Evolutionary conservation across 1,140 invertebrate genomes (phyloP), one percentile per base, ranked within the genome.

Genomic region (Drosophila baimaii): DNA sequence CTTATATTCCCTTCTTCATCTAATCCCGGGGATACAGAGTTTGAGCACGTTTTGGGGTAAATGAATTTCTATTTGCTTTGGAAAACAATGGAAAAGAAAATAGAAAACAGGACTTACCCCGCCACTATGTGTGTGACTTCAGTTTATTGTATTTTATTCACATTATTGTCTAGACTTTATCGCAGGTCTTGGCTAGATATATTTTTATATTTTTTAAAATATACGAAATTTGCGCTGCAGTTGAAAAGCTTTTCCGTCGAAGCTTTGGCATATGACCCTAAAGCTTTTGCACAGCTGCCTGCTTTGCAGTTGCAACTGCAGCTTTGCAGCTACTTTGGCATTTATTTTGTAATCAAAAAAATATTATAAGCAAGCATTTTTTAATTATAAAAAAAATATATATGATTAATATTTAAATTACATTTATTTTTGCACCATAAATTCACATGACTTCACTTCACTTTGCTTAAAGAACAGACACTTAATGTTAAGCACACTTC

Each of bases 221-320:
- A 21, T 35, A 0, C 51, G 17, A 78, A 78, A 66, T 49, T 62
- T 59, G 54, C 79, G 66, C 68, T 81, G 73, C 73, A 81, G 15
- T 17, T 2, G 5, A 21, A 31, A 44, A 83, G 77, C 81, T 84
- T 72, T 74, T 21, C 7, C 0, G 6, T 1, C 1, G 21, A 73
- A 54, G 77, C 81, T 84, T 64, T 33, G 46, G 35, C 65, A 68
- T 17, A 39, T 12, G 29, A 37, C 49, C 23, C 39, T n/a, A 61
- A 73, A 85, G 77, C 81, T 72, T 33, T 33, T 43, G 3, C 9
- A 31, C 49, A 70, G 62, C 27, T 35, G 21, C 33, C 52, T 7
- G 39, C 31, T n/a, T 64, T 12, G 43, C 17, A 63, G 43, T 49
- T 68, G 44, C 54, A 31, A 25, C 51, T 58, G 46, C 73, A 81